Base-by-base conservation (phyloP, 2,797 vertebrate genomes). In the Trematomus bernacchii region DNA sequence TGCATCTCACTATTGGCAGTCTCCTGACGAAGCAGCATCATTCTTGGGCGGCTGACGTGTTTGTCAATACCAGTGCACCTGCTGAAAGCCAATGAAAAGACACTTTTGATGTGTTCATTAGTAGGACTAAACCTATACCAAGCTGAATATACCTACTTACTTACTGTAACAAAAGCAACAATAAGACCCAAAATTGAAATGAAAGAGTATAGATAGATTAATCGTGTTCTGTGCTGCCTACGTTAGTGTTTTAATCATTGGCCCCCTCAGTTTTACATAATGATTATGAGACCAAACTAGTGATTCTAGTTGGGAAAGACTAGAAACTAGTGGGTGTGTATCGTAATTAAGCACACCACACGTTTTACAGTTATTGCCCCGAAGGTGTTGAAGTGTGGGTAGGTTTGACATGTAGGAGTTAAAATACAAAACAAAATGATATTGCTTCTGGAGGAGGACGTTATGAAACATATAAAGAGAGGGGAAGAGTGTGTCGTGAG, bases 261-360 rank as follows among this genome's bases (percentile, higher is more conserved):
- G 2, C 57, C 27, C 15, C 27, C 11, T 46, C 18, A 44, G 42
- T 70, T 46, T 84, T n/a, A 67, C 14, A 71, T 12, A 23, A 63
- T 27, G 18, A 42, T 61, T 61, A 70, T 11, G 10, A 61, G 58
- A 79, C 23, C 63, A 53, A 67, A 54, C 21, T n/a, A 33, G 23
- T 57, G 33, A 50, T 59, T 72, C 27, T 52, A 60, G 42, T 19
- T 58, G 3, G 60, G 33, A 73, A 63, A 69, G 11, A 16, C 14
- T 61, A 33, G n/a, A 72, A 73, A 63, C 12, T 43, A 66, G 71
- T 83, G 79, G 77, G 73, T 60, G 23, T 64, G 55, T 79, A 84
- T 76, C 60, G 16, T 53, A 73, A 76, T 59, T 55, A 62, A 44
- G 27, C 54, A 15, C 18, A 51, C 15, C 21, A 59, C 33, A 75